A percentile compares a stretch with the other conserved stretches of the same genome.
phyloP scores from a whole-genome alignment of 1,140 invertebrate genomes.

The Formica selysi region DNA sequence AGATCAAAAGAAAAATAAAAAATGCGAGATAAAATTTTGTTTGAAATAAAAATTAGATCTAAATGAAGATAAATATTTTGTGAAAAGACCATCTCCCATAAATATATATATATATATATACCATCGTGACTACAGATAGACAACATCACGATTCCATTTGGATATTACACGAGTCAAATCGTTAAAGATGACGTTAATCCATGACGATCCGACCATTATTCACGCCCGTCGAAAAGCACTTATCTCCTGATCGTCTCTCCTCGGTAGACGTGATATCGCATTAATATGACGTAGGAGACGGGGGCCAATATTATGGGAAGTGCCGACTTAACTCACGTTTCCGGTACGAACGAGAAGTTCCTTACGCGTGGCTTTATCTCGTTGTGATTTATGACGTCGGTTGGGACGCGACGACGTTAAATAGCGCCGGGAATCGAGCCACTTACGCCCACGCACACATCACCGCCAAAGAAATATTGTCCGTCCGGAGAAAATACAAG shows the following conservation, averaged over 20 bases:
- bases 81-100: neutral
- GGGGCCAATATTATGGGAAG: slow-evolving; percentile 44
- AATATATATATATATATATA: neutral
- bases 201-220: slow-evolving; percentile 22
- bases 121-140: too few species aligned
- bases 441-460: slow-evolving; percentile 23
- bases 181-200: slow-evolving; percentile 13
- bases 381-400: slow-evolving; percentile 59
- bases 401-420: slow-evolving; percentile 57
- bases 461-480: slow-evolving; percentile 7
- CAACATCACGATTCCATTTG: neutral
- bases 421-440: slow-evolving; percentile 51
- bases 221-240: slow-evolving; percentile 36
- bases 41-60: neutral
- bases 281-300: slow-evolving; percentile 29
- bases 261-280: slow-evolving; percentile 28
- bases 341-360: slow-evolving; percentile 39
- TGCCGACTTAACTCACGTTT: slow-evolving; percentile 54
- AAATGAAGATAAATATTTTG: neutral
- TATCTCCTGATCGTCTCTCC: slow-evolving; percentile 35
- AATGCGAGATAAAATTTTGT: neutral
- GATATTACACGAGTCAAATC: neutral
- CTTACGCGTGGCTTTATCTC: slow-evolving; percentile 52
- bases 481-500: slow-evolving; percentile 1
- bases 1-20: neutral